Conservation (phyloP, 2,113 vertebrate species). For the Vireo altiloquus region DNA sequence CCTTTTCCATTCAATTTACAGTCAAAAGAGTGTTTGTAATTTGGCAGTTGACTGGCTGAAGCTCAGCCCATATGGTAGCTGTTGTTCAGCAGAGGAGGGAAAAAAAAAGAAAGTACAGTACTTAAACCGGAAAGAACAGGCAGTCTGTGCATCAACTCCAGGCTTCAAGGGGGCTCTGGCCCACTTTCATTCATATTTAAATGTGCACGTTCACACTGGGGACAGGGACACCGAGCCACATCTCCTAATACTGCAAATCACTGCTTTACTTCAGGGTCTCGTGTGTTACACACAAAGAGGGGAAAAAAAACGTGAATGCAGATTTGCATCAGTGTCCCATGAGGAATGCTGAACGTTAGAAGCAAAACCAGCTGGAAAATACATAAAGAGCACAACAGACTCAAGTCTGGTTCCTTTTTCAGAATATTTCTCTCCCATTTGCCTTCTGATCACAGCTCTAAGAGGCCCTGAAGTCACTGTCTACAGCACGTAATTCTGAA, state of each 20-base stretch:
- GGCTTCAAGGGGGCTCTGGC: conserved; percentile 33
- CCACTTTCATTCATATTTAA: conserved; percentile 49
- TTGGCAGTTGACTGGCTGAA: conserved; percentile 65
- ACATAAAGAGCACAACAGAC: not conserved
- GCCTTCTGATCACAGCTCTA: not conserved
- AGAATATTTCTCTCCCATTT: not conserved
- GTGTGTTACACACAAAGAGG: not conserved
- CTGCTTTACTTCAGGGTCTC: not conserved
- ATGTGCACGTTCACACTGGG: not conserved
- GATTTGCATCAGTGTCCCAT: conserved; percentile 20
- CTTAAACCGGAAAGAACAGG: conserved; percentile 42
- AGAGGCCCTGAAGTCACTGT: not conserved
- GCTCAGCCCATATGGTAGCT: conserved; percentile 70
- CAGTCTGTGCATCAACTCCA: conserved; percentile 16
- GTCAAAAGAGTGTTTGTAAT: conserved; percentile 67
- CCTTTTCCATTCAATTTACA: conserved; percentile 68
- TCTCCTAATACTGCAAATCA: conserved; percentile 25
- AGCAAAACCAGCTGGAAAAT: conserved; percentile 51
- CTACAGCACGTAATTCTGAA: not conserved
- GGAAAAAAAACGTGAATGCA: not conserved
- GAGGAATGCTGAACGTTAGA: conserved; percentile 27
- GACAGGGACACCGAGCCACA: not conserved
- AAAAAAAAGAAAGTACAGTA: conserved; percentile 13
- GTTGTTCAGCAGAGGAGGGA: conserved; percentile 9
- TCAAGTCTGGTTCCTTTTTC: not conserved